Base-by-base conservation (phyloP, 1,140 invertebrate species). In the Himalopsyche phryganea region DNA sequence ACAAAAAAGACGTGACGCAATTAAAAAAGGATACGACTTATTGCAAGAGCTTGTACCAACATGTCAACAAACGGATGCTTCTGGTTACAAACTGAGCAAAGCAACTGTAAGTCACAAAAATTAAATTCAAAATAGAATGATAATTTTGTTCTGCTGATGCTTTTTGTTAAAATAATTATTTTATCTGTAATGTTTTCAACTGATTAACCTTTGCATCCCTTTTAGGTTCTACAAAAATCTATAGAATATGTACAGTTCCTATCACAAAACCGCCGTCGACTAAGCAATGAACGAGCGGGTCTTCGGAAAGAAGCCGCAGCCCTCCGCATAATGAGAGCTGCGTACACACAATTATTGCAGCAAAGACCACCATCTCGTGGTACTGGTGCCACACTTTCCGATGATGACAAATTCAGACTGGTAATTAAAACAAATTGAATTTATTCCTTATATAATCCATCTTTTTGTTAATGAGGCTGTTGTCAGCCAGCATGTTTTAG, bases 351-450 rank as follows among this genome's bases (percentile, higher is more conserved):
- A 68, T 95, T 98, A 70, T 91, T 98, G 4, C 92, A 93, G 17
- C 93, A 97, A 71, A 93, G 97, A 69, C 89, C 87, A n/a, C 89
- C 94, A 65, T 91, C 92, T 1, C 89, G 90, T 0, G 90, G 90
- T 7, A 86, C 89, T 48, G 88, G 92, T 70, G 89, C 88, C 66
- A 82, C 91, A 63, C 83, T 98, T 20, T 92, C 93, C 0, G 94
- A 98, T 76, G 92, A 96, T 75, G 85, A 92, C 35, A 98, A 98
- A 76, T 98, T 98, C 78, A 87, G 93, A 85, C 90, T 98, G 76
- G 92, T 96, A 81, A 81, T 81, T 20, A 38, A 20, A 15, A 9
- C 13, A 18, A n/a, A n/a, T n/a, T 35, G 6, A 35, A 35, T 35
- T 35, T 35, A 7, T 35, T 35, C n/a, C n/a, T n/a, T n/a, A n/a